A percentile compares a stretch with the other conserved stretches of the same genome.
These are phyloP conservation scores for Geopemphigus sp. DNA, from an alignment of 1,140 invertebrate species.

Conservation along the genomic window DNA sequence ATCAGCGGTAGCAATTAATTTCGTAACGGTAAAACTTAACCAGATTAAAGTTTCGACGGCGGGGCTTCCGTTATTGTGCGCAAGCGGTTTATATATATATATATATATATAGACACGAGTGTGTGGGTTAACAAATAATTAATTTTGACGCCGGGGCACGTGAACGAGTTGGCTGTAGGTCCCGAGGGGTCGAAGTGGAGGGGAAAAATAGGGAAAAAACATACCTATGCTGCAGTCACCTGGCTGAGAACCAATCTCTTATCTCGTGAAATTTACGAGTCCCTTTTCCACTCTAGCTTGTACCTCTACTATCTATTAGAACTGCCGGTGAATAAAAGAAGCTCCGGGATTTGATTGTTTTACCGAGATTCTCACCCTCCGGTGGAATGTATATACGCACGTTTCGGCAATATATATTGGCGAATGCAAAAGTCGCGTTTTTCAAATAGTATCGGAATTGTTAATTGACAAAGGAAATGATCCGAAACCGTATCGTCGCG, in stretches of 20 bases:
- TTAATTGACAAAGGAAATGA: no score
- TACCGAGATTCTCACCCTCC: constrained; percentile 1
- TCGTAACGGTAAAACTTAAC: constrained; percentile 30
- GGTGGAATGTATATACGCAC: background rate
- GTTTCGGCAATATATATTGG: no score
- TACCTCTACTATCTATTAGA: background rate
- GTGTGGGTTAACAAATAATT: constrained; percentile 45
- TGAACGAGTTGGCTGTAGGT: constrained; percentile 12
- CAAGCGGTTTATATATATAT: background rate
- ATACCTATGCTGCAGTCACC: constrained; percentile 17
- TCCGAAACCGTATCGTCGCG: no score
- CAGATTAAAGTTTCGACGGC: constrained; percentile 36
- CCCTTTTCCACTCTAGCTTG: background rate
- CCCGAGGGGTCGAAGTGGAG: constrained; percentile 5
- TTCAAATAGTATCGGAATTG: no score
- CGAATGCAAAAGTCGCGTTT: no score
- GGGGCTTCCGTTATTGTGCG: background rate
- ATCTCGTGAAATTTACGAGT: constrained; percentile 31
- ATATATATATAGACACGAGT: background rate
- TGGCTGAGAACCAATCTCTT: constrained; percentile 37
- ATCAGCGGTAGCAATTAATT: constrained; percentile 28
- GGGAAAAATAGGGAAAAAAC: background rate
- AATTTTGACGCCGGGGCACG: constrained; percentile 21
- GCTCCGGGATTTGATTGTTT: constrained; percentile 25
- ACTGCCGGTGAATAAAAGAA: background rate